Percentiles rank a stretch among this genome's conserved stretches.
Conservation (phyloP, 1,140 invertebrate species). For the Portunus trituberculatus region DNA sequence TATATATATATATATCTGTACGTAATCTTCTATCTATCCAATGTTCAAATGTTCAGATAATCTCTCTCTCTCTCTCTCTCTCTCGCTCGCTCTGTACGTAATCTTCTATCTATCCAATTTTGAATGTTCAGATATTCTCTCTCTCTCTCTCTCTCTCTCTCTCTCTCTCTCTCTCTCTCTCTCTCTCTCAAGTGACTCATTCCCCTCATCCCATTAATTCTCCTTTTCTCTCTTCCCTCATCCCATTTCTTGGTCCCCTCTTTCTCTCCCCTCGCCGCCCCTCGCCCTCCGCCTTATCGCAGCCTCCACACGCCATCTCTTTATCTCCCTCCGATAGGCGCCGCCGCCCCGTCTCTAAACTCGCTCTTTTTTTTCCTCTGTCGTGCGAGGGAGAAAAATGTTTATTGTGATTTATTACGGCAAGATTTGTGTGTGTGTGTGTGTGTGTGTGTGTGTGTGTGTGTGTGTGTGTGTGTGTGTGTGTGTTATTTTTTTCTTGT, state of each 20-base stretch:
- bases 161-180: too few relatives aligned
- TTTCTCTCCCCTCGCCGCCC: conserved; percentile 50
- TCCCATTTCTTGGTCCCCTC: conserved; percentile 65
- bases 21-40: too few relatives aligned
- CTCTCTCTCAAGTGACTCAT: not conserved
- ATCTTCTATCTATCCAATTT: too few relatives aligned
- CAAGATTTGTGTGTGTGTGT: conserved; percentile 6
- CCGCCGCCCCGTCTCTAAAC: not conserved
- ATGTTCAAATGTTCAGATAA: too few relatives aligned
- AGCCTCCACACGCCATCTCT: conserved; percentile 72
- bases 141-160: too few relatives aligned
- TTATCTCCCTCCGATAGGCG: conserved; percentile 67
- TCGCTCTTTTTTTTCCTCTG: not conserved
- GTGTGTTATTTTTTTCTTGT: not conserved
- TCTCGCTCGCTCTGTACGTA: too few relatives aligned
- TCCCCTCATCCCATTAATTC: conserved; percentile 61
- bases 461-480: conserved; percentile 6
- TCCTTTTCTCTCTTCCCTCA: conserved; percentile 64
- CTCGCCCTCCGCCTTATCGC: conserved; percentile 66
- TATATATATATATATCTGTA: too few relatives aligned
- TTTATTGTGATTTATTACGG: not conserved
- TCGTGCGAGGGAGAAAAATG: conserved; percentile 25
- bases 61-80: too few relatives aligned
- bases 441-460: conserved; percentile 6
- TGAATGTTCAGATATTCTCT: too few relatives aligned